phyloP scores from a whole-genome alignment of 1,140 invertebrate species.

The Eupristina koningsbergeri region DNA sequence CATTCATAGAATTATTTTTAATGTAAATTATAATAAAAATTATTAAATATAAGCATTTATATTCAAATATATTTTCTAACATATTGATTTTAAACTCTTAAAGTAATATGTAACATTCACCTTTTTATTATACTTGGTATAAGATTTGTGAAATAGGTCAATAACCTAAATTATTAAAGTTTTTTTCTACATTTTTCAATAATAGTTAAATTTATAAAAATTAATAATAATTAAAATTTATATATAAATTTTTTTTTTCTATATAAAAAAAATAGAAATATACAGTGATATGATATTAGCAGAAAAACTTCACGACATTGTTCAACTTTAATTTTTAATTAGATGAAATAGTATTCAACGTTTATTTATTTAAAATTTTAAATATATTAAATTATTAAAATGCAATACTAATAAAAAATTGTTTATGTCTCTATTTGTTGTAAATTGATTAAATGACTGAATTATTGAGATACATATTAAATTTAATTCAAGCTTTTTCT shows the following conservation, averaged over 20 bases:
- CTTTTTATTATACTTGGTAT: not conserved
- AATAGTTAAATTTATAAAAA: not conserved
- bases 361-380: too few species aligned
- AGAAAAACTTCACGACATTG: not conserved
- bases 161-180: not conserved
- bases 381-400: too few species aligned
- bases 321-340: not conserved
- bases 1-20: not conserved
- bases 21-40: not conserved
- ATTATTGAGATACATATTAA: not conserved
- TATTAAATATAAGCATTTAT: too few species aligned
- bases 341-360: too few species aligned
- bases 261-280: not conserved
- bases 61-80: too few species aligned
- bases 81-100: not conserved
- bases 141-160: not conserved
- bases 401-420: too few species aligned
- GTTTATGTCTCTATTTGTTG: not conserved
- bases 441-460: not conserved
- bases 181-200: not conserved
- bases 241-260: not conserved
- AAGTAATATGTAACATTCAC: too few species aligned
- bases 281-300: not conserved
- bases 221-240: not conserved
- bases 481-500: slow-evolving; percentile 47